Evolutionary conservation across 2,113 vertebrate species (phyloP).

Genomic region (Callipepla californica): DNA sequence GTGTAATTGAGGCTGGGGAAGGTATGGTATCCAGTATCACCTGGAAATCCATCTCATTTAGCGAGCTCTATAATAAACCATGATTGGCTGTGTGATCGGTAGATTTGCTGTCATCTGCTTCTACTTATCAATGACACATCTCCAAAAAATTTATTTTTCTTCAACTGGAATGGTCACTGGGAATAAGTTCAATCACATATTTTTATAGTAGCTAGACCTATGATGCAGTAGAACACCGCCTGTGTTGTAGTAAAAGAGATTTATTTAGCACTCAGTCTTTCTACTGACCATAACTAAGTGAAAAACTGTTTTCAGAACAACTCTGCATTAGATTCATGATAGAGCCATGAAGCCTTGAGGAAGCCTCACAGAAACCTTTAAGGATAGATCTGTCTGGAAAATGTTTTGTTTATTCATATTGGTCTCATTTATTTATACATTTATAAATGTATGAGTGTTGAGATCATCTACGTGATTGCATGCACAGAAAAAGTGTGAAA

Average conservation of each 20-base stretch:
- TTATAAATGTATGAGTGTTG: neutral
- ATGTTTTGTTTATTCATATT: neutral
- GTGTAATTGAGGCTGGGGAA: neutral
- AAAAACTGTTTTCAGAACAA: neutral
- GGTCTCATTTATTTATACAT: neutral
- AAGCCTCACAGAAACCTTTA: neutral
- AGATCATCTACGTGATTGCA: neutral
- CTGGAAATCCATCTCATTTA: neutral
- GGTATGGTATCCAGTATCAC: neutral
- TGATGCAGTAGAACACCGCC: neutral
- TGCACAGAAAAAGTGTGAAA: neutral
- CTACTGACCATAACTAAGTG: neutral
- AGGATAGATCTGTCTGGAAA: neutral
- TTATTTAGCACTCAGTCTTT: conserved; percentile 11
- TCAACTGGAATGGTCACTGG: neutral
- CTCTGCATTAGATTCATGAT: neutral
- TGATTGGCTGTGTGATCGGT: neutral
- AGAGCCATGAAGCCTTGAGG: neutral
- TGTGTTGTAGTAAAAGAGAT: conserved; percentile 1
- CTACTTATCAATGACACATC: neutral
- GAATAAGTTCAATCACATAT: neutral
- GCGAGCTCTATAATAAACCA: neutral
- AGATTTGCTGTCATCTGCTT: neutral
- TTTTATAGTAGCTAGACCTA: conserved; percentile 2
- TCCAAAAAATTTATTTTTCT: neutral